Evolutionary conservation across 2,797 vertebrate species (phyloP), one percentile per base, ranked within the genome.

Genomic region (Macropodus opercularis): DNA sequence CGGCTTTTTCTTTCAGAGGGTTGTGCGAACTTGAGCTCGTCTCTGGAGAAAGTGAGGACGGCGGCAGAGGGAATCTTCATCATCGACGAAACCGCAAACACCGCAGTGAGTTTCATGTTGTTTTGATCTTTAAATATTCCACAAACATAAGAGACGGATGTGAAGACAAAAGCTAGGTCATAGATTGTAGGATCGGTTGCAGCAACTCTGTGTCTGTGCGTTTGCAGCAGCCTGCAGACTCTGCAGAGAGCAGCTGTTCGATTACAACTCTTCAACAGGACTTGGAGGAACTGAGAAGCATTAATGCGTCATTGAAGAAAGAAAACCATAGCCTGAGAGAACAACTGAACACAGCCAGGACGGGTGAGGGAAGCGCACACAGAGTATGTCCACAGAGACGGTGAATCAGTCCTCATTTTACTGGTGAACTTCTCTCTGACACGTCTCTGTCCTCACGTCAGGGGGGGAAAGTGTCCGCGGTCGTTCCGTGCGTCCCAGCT

Each of bases 301-400:
- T 87, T 3, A 96, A 95, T n/a, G 79, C 88, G 50, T 84, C 82
- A 8, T 82, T 96, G 41, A 90, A 77, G 67, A 92, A 92, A 55
- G 95, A 95, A 79, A 96, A 96, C 18, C 42, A 81, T 2, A 53
- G 68, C 68, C 87, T 96, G 70, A 94, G 89, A 80, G 91, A 90
- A 34, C 91, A 94, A 26, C 84, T 94, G 21, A 83, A 51, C 56
- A 69, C 80, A 18, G 55, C 75, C 58, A 77, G 58, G 49, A 87
- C 75, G 10, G 90, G 94, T 94, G 65, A 42, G n/a, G 15, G 23
- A 48, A 31, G 62, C 5, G 10, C 3, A 8, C 21, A 29, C 24
- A 36, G n/a, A n/a, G n/a, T n/a, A n/a, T n/a, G n/a, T n/a, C n/a
- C n/a, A n/a, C n/a, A n/a, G n/a, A n/a, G n/a, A n/a, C n/a, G n/a